Base-by-base conservation (phyloP, 2,888 invertebrate species). In the Hypomecis punctinalis region DNA sequence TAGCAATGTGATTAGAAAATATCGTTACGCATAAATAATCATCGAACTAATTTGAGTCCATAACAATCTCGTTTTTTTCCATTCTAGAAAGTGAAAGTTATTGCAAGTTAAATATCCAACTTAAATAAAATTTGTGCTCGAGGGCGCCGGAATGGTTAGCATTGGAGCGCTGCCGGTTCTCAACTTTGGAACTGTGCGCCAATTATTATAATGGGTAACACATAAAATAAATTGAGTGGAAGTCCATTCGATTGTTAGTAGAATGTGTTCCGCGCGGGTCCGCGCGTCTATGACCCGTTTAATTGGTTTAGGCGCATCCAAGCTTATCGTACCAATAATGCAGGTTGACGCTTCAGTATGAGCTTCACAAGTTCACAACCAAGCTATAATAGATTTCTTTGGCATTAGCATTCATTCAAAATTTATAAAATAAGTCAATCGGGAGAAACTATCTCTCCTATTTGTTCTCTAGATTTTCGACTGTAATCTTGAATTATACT, bases 121-220 rank as follows among this genome's bases (percentile, higher is more conserved):
- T 81, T 72, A 74, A 78, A 79, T 77, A 76, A 74, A 81, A 81
- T 79, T 80, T 76, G 74, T 76, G 73, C 76, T 76, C 77, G 74
- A 79, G 75, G 73, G 76, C 78, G 78, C 79, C 76, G 51, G 55
- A 74, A 46, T 77, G 75, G 76, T 81, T 79, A 82, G 79, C 83
- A 77, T 77, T 76, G 79, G 74, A 70, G 71, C 70, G 72, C 76
- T 75, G 75, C 76, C 71, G 70, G 72, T 72, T 76, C 71, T 72
- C 76, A 80, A 87, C 82, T 89, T 86, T 78, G 80, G 74, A 84
- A 88, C 83, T 78, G 79, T 81, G 73, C 74, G 81, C 80, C 86
- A 89, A 90, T 90, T 89, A 89, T 84, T 80, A 86, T 90, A 90
- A 91, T 89, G 85, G 86, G 77, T 84, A 83, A 84, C 83, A 85